These are phyloP conservation scores for Hydropsyche tenuis DNA, from an alignment of 1,140 invertebrate species.

Conservation along the genomic window DNA sequence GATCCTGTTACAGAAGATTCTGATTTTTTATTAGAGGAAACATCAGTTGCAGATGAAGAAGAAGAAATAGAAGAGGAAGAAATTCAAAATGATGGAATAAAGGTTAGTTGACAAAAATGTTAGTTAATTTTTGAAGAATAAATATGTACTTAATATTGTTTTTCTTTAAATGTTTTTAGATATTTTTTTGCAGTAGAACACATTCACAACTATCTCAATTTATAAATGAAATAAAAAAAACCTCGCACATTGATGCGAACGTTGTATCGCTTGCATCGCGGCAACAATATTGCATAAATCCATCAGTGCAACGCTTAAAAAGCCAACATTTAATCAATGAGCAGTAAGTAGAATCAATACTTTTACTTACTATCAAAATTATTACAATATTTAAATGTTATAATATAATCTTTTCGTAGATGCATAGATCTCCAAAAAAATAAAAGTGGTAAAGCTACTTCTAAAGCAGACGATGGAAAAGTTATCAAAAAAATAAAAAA, in stretches of 20 bases:
- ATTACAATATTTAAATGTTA: neutral
- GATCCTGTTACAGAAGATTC: conserved; percentile 52
- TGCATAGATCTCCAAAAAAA: conserved; percentile 89
- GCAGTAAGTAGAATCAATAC: conserved; percentile 57
- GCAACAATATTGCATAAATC: conserved; percentile 91
- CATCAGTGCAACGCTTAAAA: conserved; percentile 77
- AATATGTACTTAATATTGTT: no score
- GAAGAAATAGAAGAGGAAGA: conserved; percentile 58
- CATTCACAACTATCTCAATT: conserved; percentile 97
- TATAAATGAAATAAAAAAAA: conserved; percentile 88
- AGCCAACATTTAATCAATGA: conserved; percentile 91
- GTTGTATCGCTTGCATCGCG: conserved; percentile 91
- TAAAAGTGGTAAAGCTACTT: conserved; percentile 65
- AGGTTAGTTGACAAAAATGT: conserved; percentile 42
- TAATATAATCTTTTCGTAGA: conserved; percentile 54
- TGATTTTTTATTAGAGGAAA: conserved; percentile 51
- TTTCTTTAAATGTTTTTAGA: conserved; percentile 70
- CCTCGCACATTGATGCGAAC: conserved; percentile 75
- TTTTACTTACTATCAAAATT: conserved; percentile 1
- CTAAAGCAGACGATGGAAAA: conserved; percentile 67
- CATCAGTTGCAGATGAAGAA: conserved; percentile 50
- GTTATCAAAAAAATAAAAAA: conserved; percentile 67
- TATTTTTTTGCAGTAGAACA: conserved; percentile 94
- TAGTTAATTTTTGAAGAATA: no score
- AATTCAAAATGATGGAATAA: conserved; percentile 60